phyloP scores from a whole-genome alignment of 1,140 invertebrate genomes.

The Tachypleus tridentatus region DNA sequence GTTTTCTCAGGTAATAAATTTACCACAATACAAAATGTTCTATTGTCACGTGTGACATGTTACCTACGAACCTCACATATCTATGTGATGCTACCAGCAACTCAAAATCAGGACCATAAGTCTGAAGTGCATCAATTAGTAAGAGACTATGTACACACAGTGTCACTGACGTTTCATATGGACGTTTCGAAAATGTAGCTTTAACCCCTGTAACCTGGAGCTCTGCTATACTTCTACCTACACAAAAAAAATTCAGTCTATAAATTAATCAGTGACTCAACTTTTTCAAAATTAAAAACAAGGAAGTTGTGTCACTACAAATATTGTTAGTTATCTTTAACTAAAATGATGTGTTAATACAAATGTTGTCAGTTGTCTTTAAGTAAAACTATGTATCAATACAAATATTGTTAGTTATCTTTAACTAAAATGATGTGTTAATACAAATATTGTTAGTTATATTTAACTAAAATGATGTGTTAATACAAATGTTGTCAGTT shows the following conservation, averaged over 20 bases:
- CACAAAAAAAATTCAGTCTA: constrained; percentile 19
- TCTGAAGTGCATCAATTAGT: constrained; percentile 86
- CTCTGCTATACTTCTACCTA: constrained; percentile 60
- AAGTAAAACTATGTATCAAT: too few relatives aligned
- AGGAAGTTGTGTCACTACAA: neutral
- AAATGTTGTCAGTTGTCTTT: too few relatives aligned
- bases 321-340: too few relatives aligned
- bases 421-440: too few relatives aligned
- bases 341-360: too few relatives aligned
- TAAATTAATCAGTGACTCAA: neutral
- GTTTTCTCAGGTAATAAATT: too few relatives aligned
- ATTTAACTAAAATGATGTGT: too few relatives aligned
- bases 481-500: too few relatives aligned
- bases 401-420: too few relatives aligned
- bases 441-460: too few relatives aligned
- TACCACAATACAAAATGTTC: too few relatives aligned
- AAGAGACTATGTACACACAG: constrained; percentile 83
- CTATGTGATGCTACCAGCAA: constrained; percentile 85
- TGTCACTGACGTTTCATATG: constrained; percentile 55
- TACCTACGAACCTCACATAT: constrained; percentile 57
- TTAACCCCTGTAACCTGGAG: constrained; percentile 79
- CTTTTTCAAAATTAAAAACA: neutral
- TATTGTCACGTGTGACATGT: too few relatives aligned
- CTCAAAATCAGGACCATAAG: constrained; percentile 89
- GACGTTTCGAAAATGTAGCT: constrained; percentile 55